phyloP scores from a whole-genome alignment of 1,140 invertebrate species.

The Magallana gigas region DNA sequence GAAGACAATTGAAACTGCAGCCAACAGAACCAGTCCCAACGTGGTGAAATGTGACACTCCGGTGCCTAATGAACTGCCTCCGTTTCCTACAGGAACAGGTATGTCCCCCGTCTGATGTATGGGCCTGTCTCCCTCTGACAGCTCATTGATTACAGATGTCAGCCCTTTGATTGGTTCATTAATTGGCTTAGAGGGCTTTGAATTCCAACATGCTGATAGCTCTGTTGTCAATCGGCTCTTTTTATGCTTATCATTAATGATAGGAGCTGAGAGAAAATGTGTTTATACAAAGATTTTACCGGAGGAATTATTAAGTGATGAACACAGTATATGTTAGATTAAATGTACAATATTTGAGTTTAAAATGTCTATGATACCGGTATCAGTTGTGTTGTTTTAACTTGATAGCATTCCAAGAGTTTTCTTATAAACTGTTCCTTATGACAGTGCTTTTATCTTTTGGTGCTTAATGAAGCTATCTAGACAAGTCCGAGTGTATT shows the following conservation, averaged over 20 bases:
- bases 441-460: not conserved
- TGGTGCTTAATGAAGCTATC: not conserved
- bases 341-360: too few relatives aligned
- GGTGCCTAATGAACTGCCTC: slow-evolving; percentile 91
- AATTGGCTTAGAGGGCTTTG: not conserved
- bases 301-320: not conserved
- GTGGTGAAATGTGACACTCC: slow-evolving; percentile 90
- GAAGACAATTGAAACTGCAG: slow-evolving; percentile 85
- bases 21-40: slow-evolving; percentile 90
- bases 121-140: not conserved
- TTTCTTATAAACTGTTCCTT: not conserved
- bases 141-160: not conserved
- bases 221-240: not conserved
- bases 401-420: too few relatives aligned
- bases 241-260: not conserved
- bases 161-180: not conserved
- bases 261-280: too few relatives aligned
- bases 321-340: not conserved
- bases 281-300: not conserved
- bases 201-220: not conserved
- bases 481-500: not conserved
- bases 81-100: slow-evolving; percentile 93
- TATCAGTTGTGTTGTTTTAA: too few relatives aligned
- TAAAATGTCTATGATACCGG: too few relatives aligned
- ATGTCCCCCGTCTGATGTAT: slow-evolving; percentile 50